These are phyloP conservation scores for Calidris pugnax DNA, from an alignment of 2,113 vertebrate species.

Conservation along the genomic window DNA sequence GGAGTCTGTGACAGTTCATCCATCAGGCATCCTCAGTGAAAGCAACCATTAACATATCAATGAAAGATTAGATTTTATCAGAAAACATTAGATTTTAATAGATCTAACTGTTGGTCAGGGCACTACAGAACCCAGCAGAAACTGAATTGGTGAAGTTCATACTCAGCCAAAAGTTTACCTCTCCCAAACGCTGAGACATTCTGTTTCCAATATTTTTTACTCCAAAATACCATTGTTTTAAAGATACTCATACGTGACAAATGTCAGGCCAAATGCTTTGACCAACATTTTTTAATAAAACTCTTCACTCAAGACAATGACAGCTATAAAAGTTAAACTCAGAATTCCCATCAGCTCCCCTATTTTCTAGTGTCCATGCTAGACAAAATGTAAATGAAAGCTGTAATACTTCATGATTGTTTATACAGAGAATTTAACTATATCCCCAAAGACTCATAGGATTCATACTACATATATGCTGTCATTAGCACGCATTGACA, in stretches of 20 bases:
- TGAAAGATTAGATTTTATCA: neutral
- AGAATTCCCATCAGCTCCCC: neutral
- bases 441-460: neutral
- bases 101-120: neutral
- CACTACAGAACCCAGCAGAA: neutral
- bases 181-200: neutral
- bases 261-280: neutral
- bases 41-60: neutral
- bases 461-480: neutral
- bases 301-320: neutral
- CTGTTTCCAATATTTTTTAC: neutral
- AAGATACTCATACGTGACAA: neutral
- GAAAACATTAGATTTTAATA: neutral
- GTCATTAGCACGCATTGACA: neutral
- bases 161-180: neutral
- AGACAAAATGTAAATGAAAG: neutral
- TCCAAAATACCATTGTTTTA: neutral
- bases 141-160: neutral
- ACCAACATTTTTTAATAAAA: neutral
- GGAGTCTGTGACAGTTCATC: neutral
- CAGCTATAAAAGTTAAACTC: neutral
- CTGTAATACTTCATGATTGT: neutral
- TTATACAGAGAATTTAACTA: neutral
- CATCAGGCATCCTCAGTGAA: neutral
- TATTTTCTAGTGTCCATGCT: accelerated